These are phyloP conservation scores for Cremastinae sp. DNA, from an alignment of 2,888 invertebrate species.

Conservation along the genomic window DNA sequence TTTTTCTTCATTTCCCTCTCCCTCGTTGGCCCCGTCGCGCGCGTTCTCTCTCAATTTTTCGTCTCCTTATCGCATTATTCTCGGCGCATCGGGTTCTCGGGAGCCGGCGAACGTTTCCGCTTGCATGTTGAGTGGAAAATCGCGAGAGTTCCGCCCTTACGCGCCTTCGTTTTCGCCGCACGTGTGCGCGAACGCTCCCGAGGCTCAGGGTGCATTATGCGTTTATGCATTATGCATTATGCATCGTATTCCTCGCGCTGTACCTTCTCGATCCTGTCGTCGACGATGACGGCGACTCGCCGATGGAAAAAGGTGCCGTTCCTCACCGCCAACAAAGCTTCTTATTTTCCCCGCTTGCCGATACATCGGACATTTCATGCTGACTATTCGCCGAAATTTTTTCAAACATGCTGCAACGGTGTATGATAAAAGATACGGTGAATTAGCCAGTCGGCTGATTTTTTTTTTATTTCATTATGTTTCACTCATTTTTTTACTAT, in stretches of 20 bases:
- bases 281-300: slow-evolving; percentile 43
- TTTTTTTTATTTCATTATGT: no score
- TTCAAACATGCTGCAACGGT: no score
- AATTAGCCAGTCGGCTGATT: no score
- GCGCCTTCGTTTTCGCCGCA: neutral
- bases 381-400: neutral
- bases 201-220: slow-evolving; percentile 59
- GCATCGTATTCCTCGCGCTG: slow-evolving; percentile 59
- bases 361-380: slow-evolving; percentile 1
- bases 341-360: neutral
- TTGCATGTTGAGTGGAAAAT: neutral
- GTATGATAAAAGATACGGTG: no score
- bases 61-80: neutral
- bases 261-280: slow-evolving; percentile 54
- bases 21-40: no score
- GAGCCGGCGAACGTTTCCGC: neutral
- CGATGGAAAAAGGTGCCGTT: slow-evolving; percentile 43
- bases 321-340: slow-evolving; percentile 30
- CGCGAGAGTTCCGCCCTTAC: neutral
- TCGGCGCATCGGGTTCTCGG: neutral
- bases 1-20: slow-evolving; percentile 28
- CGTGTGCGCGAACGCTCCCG: slow-evolving; percentile 2
- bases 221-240: slow-evolving; percentile 62
- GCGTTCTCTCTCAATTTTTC: slow-evolving; percentile 16
- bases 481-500: no score